Conservation (phyloP, 64 coral and sea anemone genomes). For the Montipora foliosa region DNA sequence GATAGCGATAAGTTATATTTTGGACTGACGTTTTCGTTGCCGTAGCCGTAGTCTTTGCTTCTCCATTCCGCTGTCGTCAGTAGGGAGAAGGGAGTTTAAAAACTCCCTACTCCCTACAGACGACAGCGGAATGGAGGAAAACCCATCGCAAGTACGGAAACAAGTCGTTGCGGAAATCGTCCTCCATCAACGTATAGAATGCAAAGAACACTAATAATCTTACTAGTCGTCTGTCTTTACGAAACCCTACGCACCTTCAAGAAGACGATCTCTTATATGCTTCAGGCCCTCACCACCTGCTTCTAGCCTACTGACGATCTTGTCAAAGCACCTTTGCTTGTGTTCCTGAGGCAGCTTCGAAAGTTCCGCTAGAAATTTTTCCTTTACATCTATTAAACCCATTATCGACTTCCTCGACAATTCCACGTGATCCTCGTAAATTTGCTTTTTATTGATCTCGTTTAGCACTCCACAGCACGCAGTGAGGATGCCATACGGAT, state of each 20-base stretch:
- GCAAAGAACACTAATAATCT: too few relatives aligned
- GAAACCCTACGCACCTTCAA: background rate
- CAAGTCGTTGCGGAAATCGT: too few relatives aligned
- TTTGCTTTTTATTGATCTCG: background rate
- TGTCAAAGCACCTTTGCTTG: background rate
- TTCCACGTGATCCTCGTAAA: background rate
- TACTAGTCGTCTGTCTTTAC: too few relatives aligned
- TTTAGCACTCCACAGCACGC: background rate
- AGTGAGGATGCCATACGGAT: background rate
- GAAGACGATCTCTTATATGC: background rate
- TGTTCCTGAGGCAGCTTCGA: background rate
- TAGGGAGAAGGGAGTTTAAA: too few relatives aligned
- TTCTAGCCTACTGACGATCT: background rate
- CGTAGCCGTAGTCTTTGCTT: too few relatives aligned
- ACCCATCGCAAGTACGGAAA: too few relatives aligned
- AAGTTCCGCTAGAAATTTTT: background rate
- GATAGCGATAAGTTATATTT: too few relatives aligned
- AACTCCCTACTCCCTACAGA: too few relatives aligned
- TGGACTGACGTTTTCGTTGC: too few relatives aligned
- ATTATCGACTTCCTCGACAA: background rate
- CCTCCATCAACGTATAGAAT: too few relatives aligned
- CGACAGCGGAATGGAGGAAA: too few relatives aligned
- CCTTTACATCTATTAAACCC: background rate
- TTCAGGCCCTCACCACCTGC: background rate
- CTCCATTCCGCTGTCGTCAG: too few relatives aligned